Evolutionary conservation across 2,113 vertebrate genomes (phyloP).

Genomic region (Plotosus lineatus): DNA sequence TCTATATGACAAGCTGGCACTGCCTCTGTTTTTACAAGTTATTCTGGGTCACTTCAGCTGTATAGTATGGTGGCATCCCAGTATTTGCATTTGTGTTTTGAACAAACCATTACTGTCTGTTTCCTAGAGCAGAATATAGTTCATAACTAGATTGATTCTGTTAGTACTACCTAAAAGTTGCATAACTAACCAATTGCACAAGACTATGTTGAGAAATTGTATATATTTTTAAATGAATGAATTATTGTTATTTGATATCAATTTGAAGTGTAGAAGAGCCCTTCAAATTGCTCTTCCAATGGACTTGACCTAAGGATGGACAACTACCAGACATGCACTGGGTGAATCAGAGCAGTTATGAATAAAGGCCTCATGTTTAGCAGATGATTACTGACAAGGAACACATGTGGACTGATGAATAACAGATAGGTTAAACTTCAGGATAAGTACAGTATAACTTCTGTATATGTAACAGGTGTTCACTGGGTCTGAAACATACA

Average conservation of each 20-base stretch:
- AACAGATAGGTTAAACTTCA: too few species aligned
- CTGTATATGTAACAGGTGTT: too few species aligned
- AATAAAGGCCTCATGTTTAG: too few species aligned
- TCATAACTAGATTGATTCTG: background rate
- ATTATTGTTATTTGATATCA: background rate
- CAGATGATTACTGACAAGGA: too few species aligned
- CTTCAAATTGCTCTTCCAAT: too few species aligned
- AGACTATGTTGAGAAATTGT: background rate
- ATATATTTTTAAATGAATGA: background rate
- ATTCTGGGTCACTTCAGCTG: constrained; percentile 62
- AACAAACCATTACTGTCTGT: constrained; percentile 3
- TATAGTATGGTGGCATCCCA: constrained; percentile 17
- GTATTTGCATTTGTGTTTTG: background rate
- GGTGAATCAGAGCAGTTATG: too few species aligned
- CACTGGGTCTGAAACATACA: too few species aligned
- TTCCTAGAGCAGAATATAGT: background rate
- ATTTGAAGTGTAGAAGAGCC: background rate
- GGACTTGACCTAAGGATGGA: too few species aligned
- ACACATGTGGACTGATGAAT: too few species aligned
- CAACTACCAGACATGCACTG: too few species aligned
- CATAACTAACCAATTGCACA: background rate
- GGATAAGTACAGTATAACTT: too few species aligned
- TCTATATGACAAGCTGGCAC: constrained; percentile 58
- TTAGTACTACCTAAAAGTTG: background rate
- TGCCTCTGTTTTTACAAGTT: constrained; percentile 50